These are phyloP conservation scores for Procambarus virginalis DNA, from an alignment of 1,140 invertebrate species.

Conservation along the genomic window DNA sequence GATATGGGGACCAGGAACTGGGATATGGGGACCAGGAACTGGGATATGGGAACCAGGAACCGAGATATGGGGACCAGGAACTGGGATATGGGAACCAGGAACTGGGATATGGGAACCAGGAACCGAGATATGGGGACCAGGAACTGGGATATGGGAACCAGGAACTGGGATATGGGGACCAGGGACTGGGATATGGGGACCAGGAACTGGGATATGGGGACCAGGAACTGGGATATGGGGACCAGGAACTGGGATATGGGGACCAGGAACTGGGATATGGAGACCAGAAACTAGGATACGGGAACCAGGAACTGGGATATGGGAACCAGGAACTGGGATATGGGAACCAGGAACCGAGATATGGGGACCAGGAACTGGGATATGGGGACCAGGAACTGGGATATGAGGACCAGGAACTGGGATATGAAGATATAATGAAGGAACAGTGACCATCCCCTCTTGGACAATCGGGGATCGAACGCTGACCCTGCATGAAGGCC, in stretches of 20 bases:
- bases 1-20: too few species aligned
- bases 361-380: not conserved
- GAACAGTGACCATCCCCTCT: not conserved
- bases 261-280: not conserved
- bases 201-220: not conserved
- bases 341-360: not conserved
- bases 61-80: not conserved
- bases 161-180: not conserved
- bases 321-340: not conserved
- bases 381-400: not conserved
- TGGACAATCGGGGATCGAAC: too few species aligned
- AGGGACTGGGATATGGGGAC: not conserved
- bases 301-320: not conserved
- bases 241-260: not conserved
- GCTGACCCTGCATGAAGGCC: not conserved
- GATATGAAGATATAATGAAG: not conserved
- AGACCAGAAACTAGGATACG: not conserved
- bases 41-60: too few species aligned
- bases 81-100: not conserved
- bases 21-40: too few species aligned
- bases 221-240: not conserved
- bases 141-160: not conserved
- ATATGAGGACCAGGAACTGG: too few species aligned
- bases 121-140: not conserved
- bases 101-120: not conserved